phyloP scores from a whole-genome alignment of 2,797 vertebrate species.

The Florisuga fusca region DNA sequence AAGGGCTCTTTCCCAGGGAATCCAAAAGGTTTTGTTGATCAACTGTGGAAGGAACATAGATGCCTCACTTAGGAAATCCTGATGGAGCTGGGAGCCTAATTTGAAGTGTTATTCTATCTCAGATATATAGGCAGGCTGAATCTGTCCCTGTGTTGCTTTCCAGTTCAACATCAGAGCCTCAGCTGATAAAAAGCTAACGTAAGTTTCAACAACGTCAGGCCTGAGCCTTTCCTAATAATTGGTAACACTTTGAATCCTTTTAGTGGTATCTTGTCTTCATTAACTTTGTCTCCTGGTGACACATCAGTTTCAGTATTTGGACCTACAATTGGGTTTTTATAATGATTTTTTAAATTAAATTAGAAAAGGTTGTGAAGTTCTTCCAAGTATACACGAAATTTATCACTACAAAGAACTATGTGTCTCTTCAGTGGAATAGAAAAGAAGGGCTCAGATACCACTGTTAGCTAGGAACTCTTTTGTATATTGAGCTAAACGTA shows the following conservation, averaged over 20 bases:
- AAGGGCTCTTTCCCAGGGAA: not conserved
- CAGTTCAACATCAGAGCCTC: not conserved
- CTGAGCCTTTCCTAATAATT: not conserved
- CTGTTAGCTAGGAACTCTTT: not conserved
- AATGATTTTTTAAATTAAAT: conserved; percentile 30
- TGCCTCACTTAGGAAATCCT: not conserved
- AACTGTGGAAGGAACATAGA: not conserved
- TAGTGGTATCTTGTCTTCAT: conserved; percentile 26
- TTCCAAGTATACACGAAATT: conserved; percentile 8
- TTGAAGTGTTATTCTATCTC: not conserved
- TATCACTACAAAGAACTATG: not conserved
- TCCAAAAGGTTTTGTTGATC: not conserved
- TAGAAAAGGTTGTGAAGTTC: conserved; percentile 22
- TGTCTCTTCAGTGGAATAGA: not conserved
- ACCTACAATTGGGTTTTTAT: not conserved
- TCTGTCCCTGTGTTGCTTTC: not conserved
- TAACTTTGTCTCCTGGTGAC: conserved; percentile 32
- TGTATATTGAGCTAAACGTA: not conserved
- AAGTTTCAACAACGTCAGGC: not conserved
- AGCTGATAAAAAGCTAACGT: not conserved
- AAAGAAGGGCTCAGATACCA: not conserved
- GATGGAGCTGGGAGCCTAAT: not conserved
- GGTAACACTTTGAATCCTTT: conserved; percentile 6
- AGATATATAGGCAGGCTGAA: not conserved
- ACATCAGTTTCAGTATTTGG: conserved; percentile 28